Percentiles rank a stretch among this genome's conserved stretches.
Evolutionary conservation across 2,113 vertebrate species (phyloP).

Genomic region (Phylloscopus whistleri): DNA sequence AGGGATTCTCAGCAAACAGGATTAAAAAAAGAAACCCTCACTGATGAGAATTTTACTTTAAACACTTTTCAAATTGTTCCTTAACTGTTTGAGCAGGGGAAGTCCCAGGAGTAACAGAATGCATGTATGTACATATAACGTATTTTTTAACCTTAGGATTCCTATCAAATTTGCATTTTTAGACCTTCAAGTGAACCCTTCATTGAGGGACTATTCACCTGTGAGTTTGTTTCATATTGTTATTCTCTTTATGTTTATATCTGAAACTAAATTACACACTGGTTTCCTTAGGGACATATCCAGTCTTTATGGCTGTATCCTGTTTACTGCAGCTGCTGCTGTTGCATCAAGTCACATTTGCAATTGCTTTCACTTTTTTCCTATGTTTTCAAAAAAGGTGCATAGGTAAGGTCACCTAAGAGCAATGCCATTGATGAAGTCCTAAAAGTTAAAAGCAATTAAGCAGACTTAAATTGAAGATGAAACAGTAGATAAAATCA

Average conservation of each 20-base stretch:
- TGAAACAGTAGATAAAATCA: conserved; percentile 32
- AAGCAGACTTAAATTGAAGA: conserved; percentile 14
- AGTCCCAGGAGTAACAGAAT: conserved; percentile 8
- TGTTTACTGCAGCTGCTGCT: background rate
- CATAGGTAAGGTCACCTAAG: background rate
- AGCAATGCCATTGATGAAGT: conserved; percentile 7
- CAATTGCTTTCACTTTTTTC: conserved; percentile 6
- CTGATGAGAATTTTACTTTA: background rate
- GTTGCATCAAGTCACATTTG: background rate
- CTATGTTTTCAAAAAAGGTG: background rate
- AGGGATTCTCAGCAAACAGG: background rate
- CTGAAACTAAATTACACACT: conserved; percentile 20
- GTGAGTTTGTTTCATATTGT: background rate
- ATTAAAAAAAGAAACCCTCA: background rate
- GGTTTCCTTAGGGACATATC: conserved; percentile 22
- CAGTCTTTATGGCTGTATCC: background rate
- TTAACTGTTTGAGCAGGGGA: background rate
- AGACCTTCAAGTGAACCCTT: conserved; percentile 8
- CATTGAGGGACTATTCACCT: background rate
- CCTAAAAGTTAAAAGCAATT: conserved; percentile 17
- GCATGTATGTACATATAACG: background rate
- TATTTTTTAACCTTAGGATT: conserved; percentile 35
- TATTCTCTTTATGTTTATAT: background rate
- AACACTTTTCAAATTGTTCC: background rate
- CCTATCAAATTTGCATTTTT: conserved; percentile 35